Evolutionary conservation across 2,797 vertebrate species (phyloP), one percentile per base, ranked within the genome.

Genomic region (Lagodon rhomboides): DNA sequence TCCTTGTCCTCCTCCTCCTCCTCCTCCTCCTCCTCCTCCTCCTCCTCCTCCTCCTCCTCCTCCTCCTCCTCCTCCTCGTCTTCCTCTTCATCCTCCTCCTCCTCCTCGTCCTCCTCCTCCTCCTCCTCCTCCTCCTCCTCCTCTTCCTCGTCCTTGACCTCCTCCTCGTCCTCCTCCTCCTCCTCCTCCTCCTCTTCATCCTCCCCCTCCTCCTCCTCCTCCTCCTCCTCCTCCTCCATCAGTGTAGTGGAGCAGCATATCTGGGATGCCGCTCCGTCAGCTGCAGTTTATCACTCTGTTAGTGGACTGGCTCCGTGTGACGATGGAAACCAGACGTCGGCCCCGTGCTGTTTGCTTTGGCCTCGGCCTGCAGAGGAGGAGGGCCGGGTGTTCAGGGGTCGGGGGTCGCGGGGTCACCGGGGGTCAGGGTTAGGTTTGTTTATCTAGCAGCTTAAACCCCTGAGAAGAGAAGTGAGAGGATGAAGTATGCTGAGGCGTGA

Each of bases 251-350:
- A 67, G 76, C 82, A 61, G 66, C 75, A 66, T 87, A 41, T 66
- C 80, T 82, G 3, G 41, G 72, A 79, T 80, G 69, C 80, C 79
- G 0, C 73, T 7, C 47, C 44, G 79, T 88, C 89, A 79, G 73
- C 83, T 71, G 83, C 83, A 82, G 65, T 86, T 85, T 7, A 86
- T 90, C 86, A 81, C 86, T 41, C 46, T 0, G 71, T 80, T 84
- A 73, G 64, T 43, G 3, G 2, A 3, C 61, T 68, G 16, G 27
- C 65, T 76, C 51, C 3, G 23, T 3, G n/a, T 18, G 44, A 55
- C 30, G 85, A 90, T 59, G 60, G 38, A 80, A 79, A 85, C 56
- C 88, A 88, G 87, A 83, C 78, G 5, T 3, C 6, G 13, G 34
- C 68, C 46, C 59, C 9, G 2, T 8, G 0, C 53, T 84, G 84